Evolutionary conservation across 2,113 vertebrate genomes (phyloP).

Genomic region (Microcebus ravelobensis): DNA sequence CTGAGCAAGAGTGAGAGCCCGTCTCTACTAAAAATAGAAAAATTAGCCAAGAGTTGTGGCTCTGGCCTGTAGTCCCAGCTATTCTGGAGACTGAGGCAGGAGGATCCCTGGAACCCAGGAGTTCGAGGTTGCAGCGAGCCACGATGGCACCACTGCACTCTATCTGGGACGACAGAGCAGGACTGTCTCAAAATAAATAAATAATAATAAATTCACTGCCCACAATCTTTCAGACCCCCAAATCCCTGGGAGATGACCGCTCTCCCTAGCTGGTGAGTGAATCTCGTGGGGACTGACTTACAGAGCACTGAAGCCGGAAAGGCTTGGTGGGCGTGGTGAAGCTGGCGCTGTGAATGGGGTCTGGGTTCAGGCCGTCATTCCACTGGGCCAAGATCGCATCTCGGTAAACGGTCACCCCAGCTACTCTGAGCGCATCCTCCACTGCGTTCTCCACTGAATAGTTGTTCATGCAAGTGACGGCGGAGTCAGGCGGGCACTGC

Average conservation of each 20-base stretch:
- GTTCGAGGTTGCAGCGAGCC: no score
- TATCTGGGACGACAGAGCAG: no score
- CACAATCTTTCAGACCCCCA: neutral
- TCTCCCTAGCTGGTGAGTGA: neutral
- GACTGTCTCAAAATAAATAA: no score
- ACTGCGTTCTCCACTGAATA: slow-evolving; percentile 78
- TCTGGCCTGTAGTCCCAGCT: no score
- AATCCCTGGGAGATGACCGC: neutral
- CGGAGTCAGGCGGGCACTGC: slow-evolving; percentile 77
- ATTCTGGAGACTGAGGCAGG: no score
- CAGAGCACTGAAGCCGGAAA: slow-evolving; percentile 87
- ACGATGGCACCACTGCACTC: no score
- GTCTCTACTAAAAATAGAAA: no score
- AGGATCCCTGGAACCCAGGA: no score
- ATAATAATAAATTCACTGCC: neutral
- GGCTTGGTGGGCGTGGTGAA: slow-evolving; percentile 85
- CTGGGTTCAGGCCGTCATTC: slow-evolving; percentile 80
- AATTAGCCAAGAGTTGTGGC: no score
- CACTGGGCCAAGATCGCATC: slow-evolving; percentile 88
- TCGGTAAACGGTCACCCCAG: slow-evolving; percentile 82
- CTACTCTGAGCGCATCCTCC: slow-evolving; percentile 70
- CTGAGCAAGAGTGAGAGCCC: no score
- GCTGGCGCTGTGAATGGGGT: slow-evolving; percentile 85
- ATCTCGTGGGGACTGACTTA: slow-evolving; percentile 82
- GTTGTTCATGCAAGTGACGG: slow-evolving; percentile 83